These are phyloP conservation scores for Eubasilissa splendida DNA, from an alignment of 2,888 invertebrate species.

Conservation along the genomic window DNA sequence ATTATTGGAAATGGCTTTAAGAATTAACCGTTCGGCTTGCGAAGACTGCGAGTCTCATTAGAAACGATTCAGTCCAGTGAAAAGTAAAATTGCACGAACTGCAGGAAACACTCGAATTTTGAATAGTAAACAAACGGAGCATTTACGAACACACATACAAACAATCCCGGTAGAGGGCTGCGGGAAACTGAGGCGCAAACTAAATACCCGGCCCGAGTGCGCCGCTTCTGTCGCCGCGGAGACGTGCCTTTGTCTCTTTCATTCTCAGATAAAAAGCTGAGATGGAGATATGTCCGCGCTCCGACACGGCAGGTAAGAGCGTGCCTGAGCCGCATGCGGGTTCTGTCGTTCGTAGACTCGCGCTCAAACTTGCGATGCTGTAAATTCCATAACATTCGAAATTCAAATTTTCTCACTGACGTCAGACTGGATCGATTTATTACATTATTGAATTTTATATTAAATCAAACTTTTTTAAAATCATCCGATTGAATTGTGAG, in stretches of 20 bases:
- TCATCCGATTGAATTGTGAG: no score
- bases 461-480: not conserved
- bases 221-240: constrained; percentile 12
- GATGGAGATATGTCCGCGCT: not conserved
- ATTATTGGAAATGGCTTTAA: no score
- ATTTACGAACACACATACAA: not conserved
- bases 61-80: no score
- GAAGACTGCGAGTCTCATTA: no score
- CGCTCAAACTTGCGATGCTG: constrained; percentile 9
- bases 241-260: constrained; percentile 10
- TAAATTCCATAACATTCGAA: not conserved
- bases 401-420: not conserved
- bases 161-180: constrained; percentile 34
- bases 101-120: no score
- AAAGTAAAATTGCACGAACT: no score
- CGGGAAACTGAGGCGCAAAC: constrained; percentile 29
- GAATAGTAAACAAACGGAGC: no score
- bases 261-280: not conserved
- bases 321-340: constrained; percentile 11
- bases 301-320: not conserved
- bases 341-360: constrained; percentile 8
- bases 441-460: not conserved
- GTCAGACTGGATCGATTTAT: not conserved
- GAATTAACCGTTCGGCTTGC: no score
- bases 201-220: constrained; percentile 21